These are phyloP conservation scores for Hormiphora californensis DNA, from an alignment of 37 sponge, comb jelly and placozoan genomes.

Conservation along the genomic window DNA sequence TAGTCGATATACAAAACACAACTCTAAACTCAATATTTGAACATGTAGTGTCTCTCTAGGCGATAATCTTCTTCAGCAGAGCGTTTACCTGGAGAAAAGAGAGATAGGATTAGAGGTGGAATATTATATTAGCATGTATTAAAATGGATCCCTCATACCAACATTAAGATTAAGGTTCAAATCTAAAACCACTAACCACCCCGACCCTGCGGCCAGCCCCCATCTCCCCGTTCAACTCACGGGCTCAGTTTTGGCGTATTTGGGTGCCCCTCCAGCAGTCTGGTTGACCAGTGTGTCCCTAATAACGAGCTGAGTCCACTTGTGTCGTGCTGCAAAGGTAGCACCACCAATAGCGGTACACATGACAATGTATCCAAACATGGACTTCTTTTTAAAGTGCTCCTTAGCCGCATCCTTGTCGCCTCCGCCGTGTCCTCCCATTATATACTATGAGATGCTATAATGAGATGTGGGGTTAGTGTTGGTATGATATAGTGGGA, in stretches of 20 bases:
- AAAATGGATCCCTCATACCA: too few species aligned
- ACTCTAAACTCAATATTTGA: not conserved
- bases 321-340: constrained; percentile 32
- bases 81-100: constrained; percentile 11
- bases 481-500: too few species aligned
- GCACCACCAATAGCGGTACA: constrained; percentile 15
- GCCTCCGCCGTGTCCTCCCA: constrained; percentile 53
- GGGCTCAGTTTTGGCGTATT: constrained; percentile 52
- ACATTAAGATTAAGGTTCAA: too few species aligned
- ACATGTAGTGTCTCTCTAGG: not conserved
- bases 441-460: not conserved
- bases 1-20: too few species aligned
- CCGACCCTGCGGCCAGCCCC: too few species aligned
- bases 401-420: constrained; percentile 50
- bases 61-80: constrained; percentile 41
- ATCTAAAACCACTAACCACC: too few species aligned
- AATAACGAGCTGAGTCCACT: constrained; percentile 52
- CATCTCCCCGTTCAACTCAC: too few species aligned
- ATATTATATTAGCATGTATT: too few species aligned
- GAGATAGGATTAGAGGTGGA: too few species aligned
- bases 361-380: constrained; percentile 49
- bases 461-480: not conserved
- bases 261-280: constrained; percentile 36
- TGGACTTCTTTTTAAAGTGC: constrained; percentile 52
- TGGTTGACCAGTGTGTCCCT: constrained; percentile 13